Conservation (phyloP, 2,113 vertebrate genomes). For the Ia io region DNA sequence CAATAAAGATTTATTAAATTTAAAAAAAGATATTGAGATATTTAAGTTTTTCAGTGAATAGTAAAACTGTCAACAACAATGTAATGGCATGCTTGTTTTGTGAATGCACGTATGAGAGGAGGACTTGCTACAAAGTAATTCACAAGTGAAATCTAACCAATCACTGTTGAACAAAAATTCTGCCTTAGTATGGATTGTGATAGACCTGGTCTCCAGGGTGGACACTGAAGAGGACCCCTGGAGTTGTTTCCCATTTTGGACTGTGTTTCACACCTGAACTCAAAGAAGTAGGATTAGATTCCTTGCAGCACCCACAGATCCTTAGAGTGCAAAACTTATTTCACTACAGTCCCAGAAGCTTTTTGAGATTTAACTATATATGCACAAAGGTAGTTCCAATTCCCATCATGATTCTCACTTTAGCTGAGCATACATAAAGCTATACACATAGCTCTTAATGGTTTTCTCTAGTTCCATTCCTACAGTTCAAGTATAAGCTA, state of each 20-base stretch:
- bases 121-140: neutral
- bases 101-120: neutral
- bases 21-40: neutral
- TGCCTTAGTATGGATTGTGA: neutral
- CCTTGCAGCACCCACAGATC: neutral
- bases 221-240: neutral
- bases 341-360: neutral
- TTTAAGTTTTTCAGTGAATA: conserved; percentile 23
- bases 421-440: neutral
- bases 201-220: neutral
- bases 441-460: neutral
- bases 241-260: neutral
- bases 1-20: too few species aligned
- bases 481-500: neutral
- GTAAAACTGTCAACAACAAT: neutral
- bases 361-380: conserved; percentile 28
- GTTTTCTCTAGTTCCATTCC: neutral
- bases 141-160: neutral
- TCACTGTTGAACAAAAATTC: neutral
- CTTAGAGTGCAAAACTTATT: conserved; percentile 1
- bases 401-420: neutral
- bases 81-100: neutral
- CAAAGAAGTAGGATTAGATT: neutral
- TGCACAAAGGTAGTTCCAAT: neutral
- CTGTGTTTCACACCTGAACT: neutral